Conservation (phyloP, 2,888 invertebrate genomes). For the Meiosimyza decipiens region DNA sequence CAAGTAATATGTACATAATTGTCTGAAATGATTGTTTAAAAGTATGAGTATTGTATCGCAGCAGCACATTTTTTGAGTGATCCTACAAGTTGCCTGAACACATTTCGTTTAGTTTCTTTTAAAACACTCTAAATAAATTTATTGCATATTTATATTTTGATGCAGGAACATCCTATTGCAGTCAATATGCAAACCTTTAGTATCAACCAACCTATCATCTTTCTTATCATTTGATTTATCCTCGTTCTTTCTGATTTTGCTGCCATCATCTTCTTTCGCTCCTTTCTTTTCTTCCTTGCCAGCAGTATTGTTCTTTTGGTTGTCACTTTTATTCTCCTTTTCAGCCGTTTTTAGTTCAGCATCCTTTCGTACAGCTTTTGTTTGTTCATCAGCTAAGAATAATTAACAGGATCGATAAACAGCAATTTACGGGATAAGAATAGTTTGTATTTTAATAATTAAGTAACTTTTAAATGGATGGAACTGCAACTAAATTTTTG, state of each 20-base stretch:
- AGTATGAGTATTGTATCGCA: too few species aligned
- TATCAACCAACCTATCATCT: conserved; percentile 70
- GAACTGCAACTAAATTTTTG: conserved; percentile 32
- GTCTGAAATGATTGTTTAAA: too few species aligned
- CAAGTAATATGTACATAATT: too few species aligned
- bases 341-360: conserved; percentile 34
- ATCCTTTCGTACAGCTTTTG: conserved; percentile 33
- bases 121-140: conserved; percentile 6
- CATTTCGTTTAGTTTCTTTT: neutral
- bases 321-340: conserved; percentile 43
- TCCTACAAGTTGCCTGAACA: too few species aligned
- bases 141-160: conserved; percentile 14
- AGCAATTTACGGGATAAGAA: conserved; percentile 38
- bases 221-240: conserved; percentile 68
- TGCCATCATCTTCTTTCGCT: conserved; percentile 52
- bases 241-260: conserved; percentile 61
- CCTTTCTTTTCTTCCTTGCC: conserved; percentile 56
- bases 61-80: too few species aligned
- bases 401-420: conserved; percentile 29
- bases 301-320: conserved; percentile 40
- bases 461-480: conserved; percentile 22
- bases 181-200: conserved; percentile 6
- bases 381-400: conserved; percentile 36
- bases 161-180: neutral
- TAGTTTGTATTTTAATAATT: conserved; percentile 13